phyloP scores from a whole-genome alignment of 2,797 vertebrate genomes.

The Acipenser oxyrinchus region DNA sequence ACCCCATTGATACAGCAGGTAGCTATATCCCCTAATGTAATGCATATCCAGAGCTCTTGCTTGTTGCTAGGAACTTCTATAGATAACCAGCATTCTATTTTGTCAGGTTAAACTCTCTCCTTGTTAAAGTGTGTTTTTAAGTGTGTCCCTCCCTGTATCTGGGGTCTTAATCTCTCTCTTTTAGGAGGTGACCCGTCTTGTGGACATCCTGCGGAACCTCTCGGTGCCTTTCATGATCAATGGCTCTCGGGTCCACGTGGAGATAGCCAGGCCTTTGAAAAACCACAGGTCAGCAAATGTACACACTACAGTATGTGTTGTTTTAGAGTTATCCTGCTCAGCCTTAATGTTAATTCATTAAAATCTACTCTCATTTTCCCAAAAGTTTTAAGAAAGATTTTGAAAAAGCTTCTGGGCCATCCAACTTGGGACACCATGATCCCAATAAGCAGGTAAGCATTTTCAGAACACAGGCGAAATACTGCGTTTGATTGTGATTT shows the following conservation, averaged over 20 bases:
- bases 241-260: constrained; percentile 81
- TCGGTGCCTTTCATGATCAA: constrained; percentile 80
- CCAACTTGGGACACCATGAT: constrained; percentile 47
- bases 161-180: constrained; percentile 16
- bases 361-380: constrained; percentile 7
- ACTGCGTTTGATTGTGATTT: too few relatives aligned
- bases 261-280: constrained; percentile 77
- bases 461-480: not conserved
- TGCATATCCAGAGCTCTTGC: too few relatives aligned
- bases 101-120: too few relatives aligned
- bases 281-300: constrained; percentile 58
- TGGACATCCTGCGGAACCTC: constrained; percentile 79
- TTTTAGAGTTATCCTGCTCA: not conserved
- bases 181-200: constrained; percentile 86
- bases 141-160: too few relatives aligned
- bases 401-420: constrained; percentile 48
- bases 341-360: constrained; percentile 6
- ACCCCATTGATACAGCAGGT: too few relatives aligned
- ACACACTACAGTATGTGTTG: not conserved
- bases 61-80: too few relatives aligned
- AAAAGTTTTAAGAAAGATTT: constrained; percentile 51
- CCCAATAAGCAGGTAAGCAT: constrained; percentile 1
- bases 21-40: too few relatives aligned
- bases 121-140: too few relatives aligned
- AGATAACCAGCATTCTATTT: too few relatives aligned